Percentiles rank a stretch among this genome's conserved stretches.
These are phyloP conservation scores for Chloroclystis v-ata DNA, from an alignment of 2,888 invertebrate species.

Conservation along the genomic window DNA sequence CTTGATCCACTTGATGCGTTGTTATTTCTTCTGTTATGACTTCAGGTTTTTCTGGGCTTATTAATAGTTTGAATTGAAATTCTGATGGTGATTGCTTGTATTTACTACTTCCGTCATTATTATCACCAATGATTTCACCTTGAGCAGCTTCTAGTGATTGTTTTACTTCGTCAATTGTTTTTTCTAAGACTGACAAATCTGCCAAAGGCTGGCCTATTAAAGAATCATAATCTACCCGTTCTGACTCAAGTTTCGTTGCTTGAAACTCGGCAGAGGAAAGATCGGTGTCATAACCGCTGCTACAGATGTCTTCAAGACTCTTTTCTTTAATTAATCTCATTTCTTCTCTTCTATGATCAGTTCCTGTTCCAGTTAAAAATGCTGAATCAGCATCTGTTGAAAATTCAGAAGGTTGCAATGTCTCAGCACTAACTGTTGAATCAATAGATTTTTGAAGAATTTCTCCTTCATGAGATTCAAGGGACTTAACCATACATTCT, in stretches of 20 bases:
- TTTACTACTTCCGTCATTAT: constrained; percentile 80
- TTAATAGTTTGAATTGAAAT: constrained; percentile 82
- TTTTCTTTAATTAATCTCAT: constrained; percentile 69
- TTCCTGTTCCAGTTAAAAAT: constrained; percentile 69
- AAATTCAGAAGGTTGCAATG: constrained; percentile 72
- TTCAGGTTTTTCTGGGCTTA: constrained; percentile 75
- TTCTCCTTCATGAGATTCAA: constrained; percentile 74
- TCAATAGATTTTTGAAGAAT: constrained; percentile 73
- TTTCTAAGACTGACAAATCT: constrained; percentile 80
- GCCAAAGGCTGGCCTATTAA: constrained; percentile 70
- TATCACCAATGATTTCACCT: constrained; percentile 82
- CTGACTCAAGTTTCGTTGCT: constrained; percentile 72
- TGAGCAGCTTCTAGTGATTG: constrained; percentile 84
- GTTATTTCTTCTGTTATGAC: constrained; percentile 79
- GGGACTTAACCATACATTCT: constrained; percentile 72
- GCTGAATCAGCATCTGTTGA: constrained; percentile 75
- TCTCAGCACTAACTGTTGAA: constrained; percentile 73
- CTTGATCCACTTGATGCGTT: too few relatives aligned
- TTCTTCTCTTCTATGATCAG: constrained; percentile 68
- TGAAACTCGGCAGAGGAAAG: constrained; percentile 81
- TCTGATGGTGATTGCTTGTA: constrained; percentile 86
- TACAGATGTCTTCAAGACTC: constrained; percentile 82
- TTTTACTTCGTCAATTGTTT: constrained; percentile 84
- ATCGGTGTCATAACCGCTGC: constrained; percentile 83
- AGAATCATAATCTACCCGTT: constrained; percentile 71